These are phyloP conservation scores for Trissonchulus latispiculum DNA, from an alignment of 2,888 invertebrate genomes.

Conservation along the genomic window DNA sequence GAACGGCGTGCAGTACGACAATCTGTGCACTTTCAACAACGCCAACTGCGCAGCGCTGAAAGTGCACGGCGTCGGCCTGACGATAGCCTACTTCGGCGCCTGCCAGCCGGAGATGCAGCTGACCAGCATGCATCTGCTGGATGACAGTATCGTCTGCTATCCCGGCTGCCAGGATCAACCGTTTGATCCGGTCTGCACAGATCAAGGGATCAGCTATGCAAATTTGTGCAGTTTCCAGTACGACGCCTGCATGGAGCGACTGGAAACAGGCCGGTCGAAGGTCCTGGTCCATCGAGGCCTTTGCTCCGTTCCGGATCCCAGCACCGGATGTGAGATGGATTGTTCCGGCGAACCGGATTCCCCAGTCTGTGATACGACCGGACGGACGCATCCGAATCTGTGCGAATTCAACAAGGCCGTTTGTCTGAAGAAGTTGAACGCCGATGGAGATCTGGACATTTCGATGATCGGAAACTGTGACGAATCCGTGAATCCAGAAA, in stretches of 20 bases:
- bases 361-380: conserved; percentile 3
- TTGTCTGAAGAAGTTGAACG: not conserved
- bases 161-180: not conserved
- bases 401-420: conserved; percentile 9
- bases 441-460: not conserved
- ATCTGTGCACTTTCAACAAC: conserved; percentile 8
- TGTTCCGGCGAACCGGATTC: conserved; percentile 8
- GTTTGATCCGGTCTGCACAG: conserved; percentile 3
- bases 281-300: not conserved
- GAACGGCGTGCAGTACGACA: not conserved
- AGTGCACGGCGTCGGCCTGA: not conserved
- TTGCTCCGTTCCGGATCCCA: not conserved
- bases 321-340: not conserved
- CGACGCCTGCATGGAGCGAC: not conserved
- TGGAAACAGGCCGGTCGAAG: not conserved
- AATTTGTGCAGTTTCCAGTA: conserved; percentile 12
- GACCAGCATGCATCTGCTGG: not conserved
- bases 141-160: not conserved
- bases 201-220: not conserved
- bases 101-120: not conserved
- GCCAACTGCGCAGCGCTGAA: conserved; percentile 1
- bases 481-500: not conserved
- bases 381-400: not conserved
- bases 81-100: not conserved
- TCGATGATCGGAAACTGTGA: not conserved